Evolutionary conservation across 2,113 vertebrate genomes (phyloP), one percentile per base, ranked within the genome.

Genomic region (Lepus europaeus): DNA sequence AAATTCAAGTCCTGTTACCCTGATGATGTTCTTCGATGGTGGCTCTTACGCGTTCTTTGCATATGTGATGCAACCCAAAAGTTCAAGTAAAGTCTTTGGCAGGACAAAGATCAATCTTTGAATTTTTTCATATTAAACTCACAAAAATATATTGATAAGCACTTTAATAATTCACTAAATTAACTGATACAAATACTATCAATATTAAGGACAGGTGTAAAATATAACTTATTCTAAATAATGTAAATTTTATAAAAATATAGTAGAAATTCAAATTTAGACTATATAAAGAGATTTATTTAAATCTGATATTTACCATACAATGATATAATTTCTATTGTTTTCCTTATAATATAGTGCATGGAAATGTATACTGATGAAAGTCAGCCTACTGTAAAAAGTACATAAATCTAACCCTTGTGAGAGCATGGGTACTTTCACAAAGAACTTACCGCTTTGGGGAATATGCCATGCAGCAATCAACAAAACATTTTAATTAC

Each of bases 71-170:
- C 17, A 69, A 90, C 59, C 4, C 20, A 78, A 74, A 87, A 69
- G 17, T 84, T 76, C 64, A 93, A 85, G 29, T 10, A n/a, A 9
- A 51, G 27, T 9, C 31, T 45, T 70, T 61, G 3, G 22, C 33
- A 95, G 17, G 85, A 82, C 74, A 70, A 31, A 74, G 16, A 89
- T 74, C 49, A 89, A 53, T 87, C 86, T 64, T 70, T 91, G 72
- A 92, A 85, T 80, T 94, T 93, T 72, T 88, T 72, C 36, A 36
- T 59, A 90, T 8, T 78, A 77, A 61, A 72, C 51, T 93, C 25
- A 33, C 49, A 82, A 27, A 77, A 49, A 33, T 6, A 80, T 23
- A 9, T 69, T 9, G 25, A 23, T 5, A 31, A 66, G 27, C 25
- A 83, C 1, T 27, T 76, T 80, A 83, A 78, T 69, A 91, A 88